These are phyloP conservation scores for Ceratitis capitata DNA, from an alignment of 1,140 invertebrate genomes.

Conservation along the genomic window DNA sequence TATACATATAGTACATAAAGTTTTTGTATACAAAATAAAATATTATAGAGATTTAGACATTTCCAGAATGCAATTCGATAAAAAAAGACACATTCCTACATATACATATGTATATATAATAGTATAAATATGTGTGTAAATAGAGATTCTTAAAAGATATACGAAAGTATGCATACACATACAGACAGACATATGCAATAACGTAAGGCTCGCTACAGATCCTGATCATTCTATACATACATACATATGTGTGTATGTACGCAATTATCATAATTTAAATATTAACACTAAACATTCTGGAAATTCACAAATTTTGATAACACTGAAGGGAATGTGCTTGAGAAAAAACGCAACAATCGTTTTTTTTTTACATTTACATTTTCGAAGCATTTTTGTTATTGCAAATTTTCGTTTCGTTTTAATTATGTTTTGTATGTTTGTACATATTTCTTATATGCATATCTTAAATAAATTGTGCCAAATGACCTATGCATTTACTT, in stretches of 20 bases:
- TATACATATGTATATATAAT: not conserved
- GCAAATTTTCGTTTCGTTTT: not conserved
- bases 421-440: too few species aligned
- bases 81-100: not conserved
- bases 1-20: slow-evolving; percentile 8
- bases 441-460: not conserved
- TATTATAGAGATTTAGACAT: not conserved
- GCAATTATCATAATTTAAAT: not conserved
- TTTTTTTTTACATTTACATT: not conserved
- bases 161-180: not conserved
- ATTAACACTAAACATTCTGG: not conserved
- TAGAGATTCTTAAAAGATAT: not conserved
- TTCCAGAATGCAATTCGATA: not conserved
- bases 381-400: not conserved
- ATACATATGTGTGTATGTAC: too few species aligned
- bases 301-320: slow-evolving; percentile 20
- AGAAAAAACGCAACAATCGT: not conserved
- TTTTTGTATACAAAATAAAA: not conserved
- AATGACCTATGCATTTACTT: not conserved
- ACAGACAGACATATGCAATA: too few species aligned
- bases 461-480: slow-evolving; percentile 12
- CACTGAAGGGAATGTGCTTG: slow-evolving; percentile 6
- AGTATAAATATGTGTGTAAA: too few species aligned
- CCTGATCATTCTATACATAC: not conserved
- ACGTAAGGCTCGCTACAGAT: too few species aligned